Evolutionary conservation across 2,888 invertebrate genomes (phyloP).

Genomic region (Eupithecia centaureata): DNA sequence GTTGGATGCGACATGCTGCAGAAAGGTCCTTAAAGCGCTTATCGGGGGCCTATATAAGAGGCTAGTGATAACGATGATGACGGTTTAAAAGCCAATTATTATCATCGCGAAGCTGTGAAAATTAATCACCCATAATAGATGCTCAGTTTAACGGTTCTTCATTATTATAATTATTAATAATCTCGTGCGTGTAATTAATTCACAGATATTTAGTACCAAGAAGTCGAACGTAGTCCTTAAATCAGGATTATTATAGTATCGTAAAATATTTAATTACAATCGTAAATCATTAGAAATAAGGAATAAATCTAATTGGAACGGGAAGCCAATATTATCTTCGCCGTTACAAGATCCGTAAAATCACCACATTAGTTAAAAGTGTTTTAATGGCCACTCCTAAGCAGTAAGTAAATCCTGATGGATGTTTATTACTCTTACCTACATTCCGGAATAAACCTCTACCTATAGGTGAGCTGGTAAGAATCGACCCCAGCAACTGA

Average conservation of each 20-base stretch:
- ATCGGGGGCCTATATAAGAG: too few species aligned
- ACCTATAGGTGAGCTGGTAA: not conserved
- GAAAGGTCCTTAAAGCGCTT: too few species aligned
- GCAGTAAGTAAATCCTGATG: constrained; percentile 29
- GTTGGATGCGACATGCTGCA: too few species aligned
- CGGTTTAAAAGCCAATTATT: too few species aligned
- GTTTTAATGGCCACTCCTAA: constrained; percentile 23
- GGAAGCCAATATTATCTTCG: constrained; percentile 12
- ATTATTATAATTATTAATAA: not conserved
- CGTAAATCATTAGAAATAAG: not conserved
- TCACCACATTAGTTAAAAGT: constrained; percentile 24
- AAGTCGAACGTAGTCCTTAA: not conserved
- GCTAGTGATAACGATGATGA: too few species aligned
- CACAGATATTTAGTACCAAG: not conserved
- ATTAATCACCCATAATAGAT: not conserved
- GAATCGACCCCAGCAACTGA: not conserved
- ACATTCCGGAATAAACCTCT: constrained; percentile 11
- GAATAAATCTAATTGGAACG: constrained; percentile 1
- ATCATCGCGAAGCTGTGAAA: not conserved
- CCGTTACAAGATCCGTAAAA: constrained; percentile 19
- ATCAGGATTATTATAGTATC: not conserved
- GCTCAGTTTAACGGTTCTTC: not conserved
- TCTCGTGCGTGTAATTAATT: not conserved
- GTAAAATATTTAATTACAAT: constrained; percentile 1
- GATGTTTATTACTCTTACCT: constrained; percentile 32